Conservation (phyloP, 2,797 vertebrate species). For the Artibeus jamaicensis region DNA sequence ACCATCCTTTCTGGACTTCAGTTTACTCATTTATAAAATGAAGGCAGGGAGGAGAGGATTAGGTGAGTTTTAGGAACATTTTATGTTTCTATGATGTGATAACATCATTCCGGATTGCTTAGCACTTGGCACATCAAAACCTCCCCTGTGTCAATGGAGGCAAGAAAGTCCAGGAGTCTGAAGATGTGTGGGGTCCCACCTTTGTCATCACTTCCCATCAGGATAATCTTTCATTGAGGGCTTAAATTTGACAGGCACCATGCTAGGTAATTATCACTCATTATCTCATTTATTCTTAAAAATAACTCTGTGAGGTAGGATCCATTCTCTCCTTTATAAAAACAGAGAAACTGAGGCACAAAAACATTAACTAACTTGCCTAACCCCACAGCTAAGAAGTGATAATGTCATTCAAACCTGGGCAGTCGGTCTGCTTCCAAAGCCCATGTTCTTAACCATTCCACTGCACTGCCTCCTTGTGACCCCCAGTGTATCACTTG, state of each 20-base stretch:
- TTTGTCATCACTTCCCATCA: background rate
- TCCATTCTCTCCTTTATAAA: background rate
- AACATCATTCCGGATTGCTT: background rate
- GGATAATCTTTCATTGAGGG: background rate
- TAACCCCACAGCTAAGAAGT: background rate
- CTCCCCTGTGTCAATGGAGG: background rate
- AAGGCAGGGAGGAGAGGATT: background rate
- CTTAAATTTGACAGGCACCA: background rate
- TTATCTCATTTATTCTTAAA: slow-evolving; percentile 33
- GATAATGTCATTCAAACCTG: background rate
- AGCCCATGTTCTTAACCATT: background rate
- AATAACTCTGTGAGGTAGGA: background rate
- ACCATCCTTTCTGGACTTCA: background rate
- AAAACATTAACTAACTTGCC: background rate
- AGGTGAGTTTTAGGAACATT: background rate
- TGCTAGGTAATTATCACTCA: background rate
- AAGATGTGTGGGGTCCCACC: background rate
- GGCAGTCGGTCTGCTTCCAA: background rate
- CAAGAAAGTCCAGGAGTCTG: background rate
- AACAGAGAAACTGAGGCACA: background rate
- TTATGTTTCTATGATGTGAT: background rate
- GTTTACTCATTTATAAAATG: background rate
- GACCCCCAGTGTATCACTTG: background rate
- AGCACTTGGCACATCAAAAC: background rate
- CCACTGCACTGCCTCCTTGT: background rate